Evolutionary conservation across 2,888 invertebrate species (phyloP), one percentile per base, ranked within the genome.

Genomic region (Furcula furcula): DNA sequence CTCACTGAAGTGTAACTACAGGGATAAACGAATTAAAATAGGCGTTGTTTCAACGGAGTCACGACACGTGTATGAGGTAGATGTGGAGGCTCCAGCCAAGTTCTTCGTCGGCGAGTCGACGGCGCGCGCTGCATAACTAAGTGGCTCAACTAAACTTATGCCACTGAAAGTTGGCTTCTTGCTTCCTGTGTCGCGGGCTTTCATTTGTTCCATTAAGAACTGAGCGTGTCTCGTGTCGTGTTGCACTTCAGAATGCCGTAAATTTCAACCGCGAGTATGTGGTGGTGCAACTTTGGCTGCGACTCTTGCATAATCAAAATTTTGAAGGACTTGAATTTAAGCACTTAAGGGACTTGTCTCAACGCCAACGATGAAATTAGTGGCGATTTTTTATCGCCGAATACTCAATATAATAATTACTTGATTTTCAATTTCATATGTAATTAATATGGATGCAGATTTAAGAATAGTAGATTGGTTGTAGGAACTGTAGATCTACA

Each of bases 101-200:
- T 67, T 64, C 58, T 58, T 58, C 56, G 49, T 53, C 53, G 40
- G 36, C 52, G 51, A 52, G 47, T 47, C 47, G 41, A 34, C 45
- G 39, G 43, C 58, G 55, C 52, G 56, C 40, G 42, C 50, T 60
- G 73, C 73, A 75, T 76, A 73, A 69, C 75, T 71, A 69, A 72
- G 58, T 57, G 54, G 46, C 56, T 59, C 43, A 35, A 57, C 58
- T 58, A 60, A 73, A 71, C 70, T 73, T 68, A 55, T 41, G 60
- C 59, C 43, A 50, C 49, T 52, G 56, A 58, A 70, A 70, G 65
- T 72, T 65, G 60, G 59, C 63, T 63, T 64, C 65, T 62, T 59
- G 64, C 50, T 63, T 68, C 67, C 61, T 62, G 50, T 59, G 61
- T 61, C 53, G 50, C 50, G 47, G 45, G 50, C 54, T 58, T 64